Conservation (phyloP, 2,888 invertebrate genomes). For the Drosophila subquinaria region DNA sequence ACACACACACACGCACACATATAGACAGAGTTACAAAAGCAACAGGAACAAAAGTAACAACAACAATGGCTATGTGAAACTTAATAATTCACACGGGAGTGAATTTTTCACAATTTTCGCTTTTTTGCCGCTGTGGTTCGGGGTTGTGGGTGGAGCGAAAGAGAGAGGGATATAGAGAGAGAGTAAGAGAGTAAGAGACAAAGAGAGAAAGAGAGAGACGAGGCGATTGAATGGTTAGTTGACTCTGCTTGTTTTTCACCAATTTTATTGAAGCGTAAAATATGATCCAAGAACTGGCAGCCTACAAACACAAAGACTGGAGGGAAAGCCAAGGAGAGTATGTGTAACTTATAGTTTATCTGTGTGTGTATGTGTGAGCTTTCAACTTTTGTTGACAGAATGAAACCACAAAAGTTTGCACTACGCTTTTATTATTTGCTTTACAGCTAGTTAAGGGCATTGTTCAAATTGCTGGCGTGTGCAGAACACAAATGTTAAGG, state of each 20-base stretch:
- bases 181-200: no score
- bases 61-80: constrained; percentile 69
- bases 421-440: constrained; percentile 75
- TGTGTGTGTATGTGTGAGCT: constrained; percentile 32
- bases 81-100: constrained; percentile 80
- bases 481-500: constrained; percentile 12
- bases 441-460: constrained; percentile 78
- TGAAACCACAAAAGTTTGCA: constrained; percentile 77
- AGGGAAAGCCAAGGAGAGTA: not conserved
- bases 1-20: constrained; percentile 14
- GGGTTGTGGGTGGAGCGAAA: constrained; percentile 3
- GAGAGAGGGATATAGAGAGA: not conserved
- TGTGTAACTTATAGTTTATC: constrained; percentile 10
- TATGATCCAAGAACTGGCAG: constrained; percentile 64
- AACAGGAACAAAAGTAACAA: constrained; percentile 42
- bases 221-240: constrained; percentile 47
- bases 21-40: constrained; percentile 41
- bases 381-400: constrained; percentile 76
- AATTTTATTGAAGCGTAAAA: constrained; percentile 79
- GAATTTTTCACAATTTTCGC: constrained; percentile 78
- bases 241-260: constrained; percentile 44
- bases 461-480: constrained; percentile 67
- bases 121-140: constrained; percentile 34
- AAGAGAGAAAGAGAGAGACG: not conserved
- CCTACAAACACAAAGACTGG: constrained; percentile 25